Conservation (phyloP, 2,797 vertebrate genomes). For the Chromobotia macracanthus region DNA sequence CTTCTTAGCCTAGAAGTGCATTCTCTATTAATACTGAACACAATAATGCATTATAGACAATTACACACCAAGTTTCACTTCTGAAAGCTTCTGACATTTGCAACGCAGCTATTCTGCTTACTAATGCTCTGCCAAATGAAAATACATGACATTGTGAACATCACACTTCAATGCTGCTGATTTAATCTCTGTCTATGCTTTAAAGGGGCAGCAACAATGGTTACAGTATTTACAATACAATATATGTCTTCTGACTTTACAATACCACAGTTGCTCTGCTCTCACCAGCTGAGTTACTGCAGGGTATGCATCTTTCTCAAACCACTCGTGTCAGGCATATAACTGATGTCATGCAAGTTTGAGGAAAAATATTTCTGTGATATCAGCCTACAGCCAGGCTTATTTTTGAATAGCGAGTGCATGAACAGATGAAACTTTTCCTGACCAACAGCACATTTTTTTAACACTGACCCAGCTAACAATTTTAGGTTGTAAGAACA, state of each 20-base stretch:
- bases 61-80: background rate
- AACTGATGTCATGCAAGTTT: slow-evolving; percentile 41
- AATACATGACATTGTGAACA: background rate
- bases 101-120: background rate
- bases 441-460: background rate
- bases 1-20: background rate
- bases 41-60: background rate
- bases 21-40: background rate
- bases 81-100: slow-evolving; percentile 15
- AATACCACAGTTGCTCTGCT: slow-evolving; percentile 4
- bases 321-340: slow-evolving; percentile 18
- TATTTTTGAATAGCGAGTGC: slow-evolving; percentile 2
- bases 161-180: background rate
- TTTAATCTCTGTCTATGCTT: background rate
- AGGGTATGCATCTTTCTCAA: slow-evolving; percentile 17
- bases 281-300: slow-evolving; percentile 10
- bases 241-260: slow-evolving; percentile 4
- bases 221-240: slow-evolving; percentile 1
- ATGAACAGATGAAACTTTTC: slow-evolving; percentile 17
- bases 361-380: background rate
- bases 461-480: background rate
- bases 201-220: background rate
- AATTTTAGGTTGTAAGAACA: no score
- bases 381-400: slow-evolving; percentile 37
- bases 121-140: background rate